Base-by-base conservation (phyloP, 2,113 vertebrate genomes). In the Anser cygnoides region DNA sequence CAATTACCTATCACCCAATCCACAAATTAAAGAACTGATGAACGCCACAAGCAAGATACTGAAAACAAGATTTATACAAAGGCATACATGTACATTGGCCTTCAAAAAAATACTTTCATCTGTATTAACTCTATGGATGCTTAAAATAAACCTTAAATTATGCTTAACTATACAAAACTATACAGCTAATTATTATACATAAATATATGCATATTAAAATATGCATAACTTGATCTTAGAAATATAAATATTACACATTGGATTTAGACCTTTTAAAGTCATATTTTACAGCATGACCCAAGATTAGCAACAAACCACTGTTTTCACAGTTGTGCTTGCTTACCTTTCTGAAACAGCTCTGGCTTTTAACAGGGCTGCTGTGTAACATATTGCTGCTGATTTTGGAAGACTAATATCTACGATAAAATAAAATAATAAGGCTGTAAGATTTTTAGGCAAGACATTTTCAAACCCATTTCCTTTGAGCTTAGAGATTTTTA, bases 361-460 rank as follows among this genome's bases (percentile, higher is more conserved):
- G 92, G 99, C 99, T 98, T 99, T 99, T 92, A 99, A 91, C 87
- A 99, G 97, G n/a, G 99, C 99, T 97, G 99, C 99, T 93, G 99
- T 99, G 96, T 99, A 99, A 98, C 99, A 99, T 98, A 99, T 99
- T 63, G 99, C 99, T 89, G 99, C 99, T 52, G 99, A 99, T 97
- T 99, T 99, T 96, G 99, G 99, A 98, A 99, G 99, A 94, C 99
- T 99, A 98, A 99, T 99, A 97, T 99, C 99, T 99, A 65, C 10
- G 18, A 95, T 37, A 96, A 96, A 96, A 95, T 33, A 90, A 96
- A 95, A 95, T 29, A 94, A 85, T 92, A 85, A 88, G 75, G 37
- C 44, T 86, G 76, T 92, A 55, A 71, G 75, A 94, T 54, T 87
- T 65, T 52, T 93, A 84, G 18, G 68, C 75, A 95, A 97, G 63